Percentiles rank a stretch among this genome's conserved stretches.
These are phyloP conservation scores for Mus caroli DNA, from an alignment of 2,797 vertebrate genomes.

Conservation along the genomic window DNA sequence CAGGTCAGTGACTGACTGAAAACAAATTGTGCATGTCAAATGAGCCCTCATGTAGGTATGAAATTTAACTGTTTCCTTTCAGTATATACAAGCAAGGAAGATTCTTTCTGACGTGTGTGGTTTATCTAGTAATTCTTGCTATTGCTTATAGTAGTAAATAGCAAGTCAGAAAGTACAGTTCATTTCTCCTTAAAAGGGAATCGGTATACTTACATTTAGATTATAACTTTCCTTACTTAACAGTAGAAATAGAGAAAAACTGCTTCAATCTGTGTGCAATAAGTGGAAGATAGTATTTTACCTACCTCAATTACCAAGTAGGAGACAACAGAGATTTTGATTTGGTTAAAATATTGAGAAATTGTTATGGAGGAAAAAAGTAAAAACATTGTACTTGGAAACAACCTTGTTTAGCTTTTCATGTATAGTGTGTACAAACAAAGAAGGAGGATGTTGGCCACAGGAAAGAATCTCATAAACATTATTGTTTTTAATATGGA, in stretches of 20 bases:
- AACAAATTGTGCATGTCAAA: constrained; percentile 73
- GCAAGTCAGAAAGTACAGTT: neutral
- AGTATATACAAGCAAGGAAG: neutral
- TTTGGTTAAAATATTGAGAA: neutral
- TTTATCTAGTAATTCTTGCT: neutral
- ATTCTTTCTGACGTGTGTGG: neutral
- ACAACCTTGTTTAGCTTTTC: neutral
- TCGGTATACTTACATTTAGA: neutral
- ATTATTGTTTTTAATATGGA: neutral
- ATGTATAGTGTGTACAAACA: neutral
- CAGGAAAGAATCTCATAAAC: neutral
- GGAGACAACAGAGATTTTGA: neutral
- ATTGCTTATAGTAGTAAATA: neutral
- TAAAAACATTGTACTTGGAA: neutral
- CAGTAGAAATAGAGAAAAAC: neutral
- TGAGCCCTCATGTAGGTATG: neutral
- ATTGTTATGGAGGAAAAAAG: neutral
- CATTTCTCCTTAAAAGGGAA: constrained; percentile 22
- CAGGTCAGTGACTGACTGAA: constrained; percentile 63
- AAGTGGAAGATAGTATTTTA: constrained; percentile 1
- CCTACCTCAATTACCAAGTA: constrained; percentile 11
- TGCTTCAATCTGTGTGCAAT: constrained; percentile 23
- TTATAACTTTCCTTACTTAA: constrained; percentile 11
- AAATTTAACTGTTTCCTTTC: constrained; percentile 67
- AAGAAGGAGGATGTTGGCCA: neutral